phyloP scores from a whole-genome alignment of 2,888 invertebrate species.

The Tachystola acroxantha region DNA sequence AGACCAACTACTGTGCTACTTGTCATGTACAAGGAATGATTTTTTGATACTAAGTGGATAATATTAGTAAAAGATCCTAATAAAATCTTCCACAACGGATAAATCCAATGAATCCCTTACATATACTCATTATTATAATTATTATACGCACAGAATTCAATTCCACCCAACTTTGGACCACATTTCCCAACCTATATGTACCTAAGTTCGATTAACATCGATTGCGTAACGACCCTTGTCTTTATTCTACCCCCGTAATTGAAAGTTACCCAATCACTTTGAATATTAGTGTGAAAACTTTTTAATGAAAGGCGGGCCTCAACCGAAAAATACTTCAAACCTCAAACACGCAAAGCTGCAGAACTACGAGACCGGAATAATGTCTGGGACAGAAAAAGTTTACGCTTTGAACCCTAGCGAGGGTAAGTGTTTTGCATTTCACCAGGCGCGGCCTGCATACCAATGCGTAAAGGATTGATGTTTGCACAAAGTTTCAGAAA shows the following conservation, averaged over 20 bases:
- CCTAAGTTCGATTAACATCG: too few species aligned
- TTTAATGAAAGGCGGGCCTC: slow-evolving; percentile 63
- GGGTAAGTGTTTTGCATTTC: slow-evolving; percentile 76
- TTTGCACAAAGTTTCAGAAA: slow-evolving; percentile 40
- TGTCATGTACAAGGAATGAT: too few species aligned
- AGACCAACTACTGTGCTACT: too few species aligned
- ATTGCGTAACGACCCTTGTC: slow-evolving; percentile 22
- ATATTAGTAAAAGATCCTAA: too few species aligned
- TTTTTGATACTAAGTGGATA: too few species aligned
- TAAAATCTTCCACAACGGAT: too few species aligned
- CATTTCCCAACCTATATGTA: too few species aligned
- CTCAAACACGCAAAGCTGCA: slow-evolving; percentile 70
- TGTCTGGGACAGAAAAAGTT: slow-evolving; percentile 73
- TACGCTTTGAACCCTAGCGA: slow-evolving; percentile 70
- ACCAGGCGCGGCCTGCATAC: slow-evolving; percentile 65
- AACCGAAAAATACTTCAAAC: slow-evolving; percentile 68
- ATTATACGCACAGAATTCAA: too few species aligned
- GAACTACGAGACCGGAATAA: slow-evolving; percentile 75
- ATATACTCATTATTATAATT: too few species aligned
- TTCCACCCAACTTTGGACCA: too few species aligned
- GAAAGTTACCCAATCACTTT: slow-evolving; percentile 58
- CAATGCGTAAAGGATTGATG: slow-evolving; percentile 71
- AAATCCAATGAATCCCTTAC: too few species aligned
- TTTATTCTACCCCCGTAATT: slow-evolving; percentile 35
- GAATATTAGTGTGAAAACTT: slow-evolving; percentile 57